Conservation (phyloP, 2,888 invertebrate species). For the Hedya salicella region DNA sequence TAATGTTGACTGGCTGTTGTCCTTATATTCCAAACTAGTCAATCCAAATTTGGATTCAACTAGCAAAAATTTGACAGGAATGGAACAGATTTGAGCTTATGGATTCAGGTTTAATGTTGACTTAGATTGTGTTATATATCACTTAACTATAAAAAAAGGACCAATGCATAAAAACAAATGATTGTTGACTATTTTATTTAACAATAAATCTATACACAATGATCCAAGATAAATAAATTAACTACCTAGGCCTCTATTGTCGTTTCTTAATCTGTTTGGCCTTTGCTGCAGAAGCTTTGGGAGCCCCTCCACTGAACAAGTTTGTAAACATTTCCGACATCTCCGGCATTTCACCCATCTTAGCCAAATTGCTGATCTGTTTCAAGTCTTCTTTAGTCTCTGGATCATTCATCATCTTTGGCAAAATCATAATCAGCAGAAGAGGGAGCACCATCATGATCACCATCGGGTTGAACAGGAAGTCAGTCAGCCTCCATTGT, state of each 20-base stretch:
- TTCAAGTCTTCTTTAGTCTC: conserved; percentile 98
- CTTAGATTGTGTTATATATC: too few relatives aligned
- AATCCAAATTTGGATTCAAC: not conserved
- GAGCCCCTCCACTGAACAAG: conserved; percentile 90
- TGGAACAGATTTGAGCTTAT: not conserved
- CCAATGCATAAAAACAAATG: not conserved
- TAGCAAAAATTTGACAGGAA: not conserved
- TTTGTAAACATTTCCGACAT: conserved; percentile 97
- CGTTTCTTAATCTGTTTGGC: conserved; percentile 79
- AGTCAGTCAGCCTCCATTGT: conserved; percentile 98
- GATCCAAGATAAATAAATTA: conserved; percentile 27
- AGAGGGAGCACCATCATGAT: conserved; percentile 98
- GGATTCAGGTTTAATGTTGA: not conserved
- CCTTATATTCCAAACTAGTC: not conserved
- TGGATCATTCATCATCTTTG: conserved; percentile 99
- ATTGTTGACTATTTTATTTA: conserved; percentile 34
- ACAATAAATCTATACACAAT: conserved; percentile 28
- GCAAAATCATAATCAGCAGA: conserved; percentile 94
- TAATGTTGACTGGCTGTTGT: not conserved
- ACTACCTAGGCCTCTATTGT: conserved; percentile 59
- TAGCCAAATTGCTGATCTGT: conserved; percentile 92
- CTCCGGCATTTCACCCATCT: conserved; percentile 96
- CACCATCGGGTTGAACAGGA: conserved; percentile 98
- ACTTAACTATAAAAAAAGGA: not conserved
- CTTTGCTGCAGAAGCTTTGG: conserved; percentile 75